Evolutionary conservation across 1,140 invertebrate species (phyloP).

Genomic region (Drosophila nigrodunni): DNA sequence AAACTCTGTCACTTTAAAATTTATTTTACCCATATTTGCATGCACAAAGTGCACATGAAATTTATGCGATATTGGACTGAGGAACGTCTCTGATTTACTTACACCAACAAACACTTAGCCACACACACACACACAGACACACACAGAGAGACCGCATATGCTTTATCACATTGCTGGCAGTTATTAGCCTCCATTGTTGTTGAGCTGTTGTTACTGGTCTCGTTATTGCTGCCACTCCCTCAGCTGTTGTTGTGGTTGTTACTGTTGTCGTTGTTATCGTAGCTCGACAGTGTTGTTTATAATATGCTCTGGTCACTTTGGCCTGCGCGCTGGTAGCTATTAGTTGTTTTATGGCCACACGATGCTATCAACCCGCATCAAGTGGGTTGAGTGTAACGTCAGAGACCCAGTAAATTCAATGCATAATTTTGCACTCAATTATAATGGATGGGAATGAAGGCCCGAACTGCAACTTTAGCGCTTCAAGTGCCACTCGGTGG

Average conservation of each 20-base stretch:
- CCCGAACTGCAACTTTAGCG: constrained; percentile 48
- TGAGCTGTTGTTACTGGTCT: constrained; percentile 49
- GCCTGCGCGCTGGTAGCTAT: constrained; percentile 50
- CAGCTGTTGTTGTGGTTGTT: constrained; percentile 15
- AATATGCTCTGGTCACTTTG: constrained; percentile 51
- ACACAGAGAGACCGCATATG: neutral
- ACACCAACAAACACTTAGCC: neutral
- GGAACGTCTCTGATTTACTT: constrained; percentile 12
- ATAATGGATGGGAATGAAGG: constrained; percentile 66
- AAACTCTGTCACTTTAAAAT: neutral
- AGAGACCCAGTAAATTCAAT: constrained; percentile 59
- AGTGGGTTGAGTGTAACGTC: constrained; percentile 38
- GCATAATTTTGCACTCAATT: constrained; percentile 83
- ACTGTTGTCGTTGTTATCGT: constrained; percentile 62
- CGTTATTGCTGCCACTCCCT: constrained; percentile 20
- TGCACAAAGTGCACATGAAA: constrained; percentile 1
- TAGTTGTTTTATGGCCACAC: constrained; percentile 74
- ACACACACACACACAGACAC: constrained; percentile 6
- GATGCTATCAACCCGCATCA: constrained; percentile 60
- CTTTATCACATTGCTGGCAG: constrained; percentile 58
- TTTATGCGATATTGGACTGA: constrained; percentile 4
- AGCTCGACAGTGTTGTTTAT: constrained; percentile 67
- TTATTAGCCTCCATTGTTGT: constrained; percentile 75
- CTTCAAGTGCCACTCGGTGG: constrained; percentile 42
- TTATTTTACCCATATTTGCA: constrained; percentile 4